These are phyloP conservation scores for Galerucella nymphaeae DNA, from an alignment of 2,888 invertebrate genomes.

Conservation along the genomic window DNA sequence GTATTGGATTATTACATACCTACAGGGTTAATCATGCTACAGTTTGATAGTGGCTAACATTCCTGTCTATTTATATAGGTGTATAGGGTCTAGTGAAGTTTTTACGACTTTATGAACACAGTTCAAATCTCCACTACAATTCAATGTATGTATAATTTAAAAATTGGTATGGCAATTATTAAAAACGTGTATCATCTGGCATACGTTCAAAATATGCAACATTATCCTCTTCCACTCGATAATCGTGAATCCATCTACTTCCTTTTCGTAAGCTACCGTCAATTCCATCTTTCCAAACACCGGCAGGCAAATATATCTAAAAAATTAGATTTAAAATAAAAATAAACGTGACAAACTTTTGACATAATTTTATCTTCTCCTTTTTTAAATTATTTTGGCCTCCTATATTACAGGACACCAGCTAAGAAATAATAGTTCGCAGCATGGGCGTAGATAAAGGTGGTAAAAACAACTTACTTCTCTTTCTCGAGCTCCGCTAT, in stretches of 20 bases:
- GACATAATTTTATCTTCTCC: too few species aligned
- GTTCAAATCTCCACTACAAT: background rate
- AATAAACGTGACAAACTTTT: background rate
- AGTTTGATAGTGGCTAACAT: too few species aligned
- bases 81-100: too few species aligned
- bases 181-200: constrained; percentile 86
- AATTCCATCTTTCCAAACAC: constrained; percentile 93
- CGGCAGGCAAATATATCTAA: constrained; percentile 80
- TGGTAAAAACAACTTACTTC: constrained; percentile 69
- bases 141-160: background rate
- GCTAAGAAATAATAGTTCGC: too few species aligned
- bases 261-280: constrained; percentile 88
- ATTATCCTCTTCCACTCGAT: constrained; percentile 81
- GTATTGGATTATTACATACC: too few species aligned
- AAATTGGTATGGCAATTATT: constrained; percentile 42
- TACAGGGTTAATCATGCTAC: too few species aligned
- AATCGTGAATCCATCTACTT: constrained; percentile 90
- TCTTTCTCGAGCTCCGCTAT: constrained; percentile 75
- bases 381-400: too few species aligned
- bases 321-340: background rate
- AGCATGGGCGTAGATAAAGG: too few species aligned
- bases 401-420: too few species aligned
- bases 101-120: too few species aligned
- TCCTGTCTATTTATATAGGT: too few species aligned
- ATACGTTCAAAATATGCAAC: constrained; percentile 86